Base-by-base conservation (phyloP, 2,888 invertebrate species). In the Augochlorella aurata region DNA sequence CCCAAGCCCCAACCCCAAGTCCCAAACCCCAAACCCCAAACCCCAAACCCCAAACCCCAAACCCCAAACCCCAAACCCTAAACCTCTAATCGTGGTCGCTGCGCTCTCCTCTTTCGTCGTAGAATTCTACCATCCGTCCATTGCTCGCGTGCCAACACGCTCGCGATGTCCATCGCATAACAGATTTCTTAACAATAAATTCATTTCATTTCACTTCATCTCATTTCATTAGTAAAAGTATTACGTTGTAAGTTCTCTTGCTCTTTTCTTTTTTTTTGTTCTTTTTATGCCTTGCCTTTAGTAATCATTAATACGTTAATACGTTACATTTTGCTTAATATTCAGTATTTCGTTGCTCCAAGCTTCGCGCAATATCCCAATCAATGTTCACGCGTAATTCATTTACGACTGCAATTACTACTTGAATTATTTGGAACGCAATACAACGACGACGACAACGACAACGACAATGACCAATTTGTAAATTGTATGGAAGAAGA, bases 271-370 rank as follows among this genome's bases (percentile, higher is more conserved):
- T 1, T 38, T 38, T 38, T 38, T 38, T 29, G 29, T 29, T 29
- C 29, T 38, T 38, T 38, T 65, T 38, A 38, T 38, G 5, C 38
- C 38, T 38, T 38, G 38, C 38, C 45, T 52, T 68, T 14, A 61
- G 54, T 75, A 65, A 63, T 50, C 49, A 52, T 52, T 58, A 63
- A 72, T 58, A 68, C 68, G 29, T 71, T 71, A 70, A 21, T 38
- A 38, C 38, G 38, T 38, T 38, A 38, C 24, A 68, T 44, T 71
- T 78, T 52, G 49, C 69, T 68, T 18, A 18, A 74, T 73, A 78
- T 70, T 45, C 72, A 76, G 63, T 82, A 77, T 65, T 82, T 84
- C 78, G 74, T 86, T 86, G 82, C 84, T 82, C 74, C 84, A 79
- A 84, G 72, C 76, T 49, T 79, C 76, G 76, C 74, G 63, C 49